phyloP scores from a whole-genome alignment of 30 jellyfish, hydroid and myxozoan genomes.

The Aurelia aurita region DNA sequence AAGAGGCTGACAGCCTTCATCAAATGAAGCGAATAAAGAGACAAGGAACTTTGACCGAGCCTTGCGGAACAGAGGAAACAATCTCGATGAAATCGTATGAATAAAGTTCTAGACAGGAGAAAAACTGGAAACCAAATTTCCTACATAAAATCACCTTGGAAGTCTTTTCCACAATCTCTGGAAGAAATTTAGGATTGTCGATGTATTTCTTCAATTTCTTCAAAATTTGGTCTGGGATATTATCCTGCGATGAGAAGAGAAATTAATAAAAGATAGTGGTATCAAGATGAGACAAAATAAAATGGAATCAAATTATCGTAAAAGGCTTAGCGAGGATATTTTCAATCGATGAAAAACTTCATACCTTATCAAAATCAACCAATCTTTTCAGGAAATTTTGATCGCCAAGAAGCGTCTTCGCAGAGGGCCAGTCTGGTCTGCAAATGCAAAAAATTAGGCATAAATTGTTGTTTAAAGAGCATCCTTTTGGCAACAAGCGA shows the following conservation, averaged over 20 bases:
- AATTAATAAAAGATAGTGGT: too few species aligned
- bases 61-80: too few species aligned
- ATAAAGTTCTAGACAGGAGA: too few species aligned
- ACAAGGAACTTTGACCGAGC: too few species aligned
- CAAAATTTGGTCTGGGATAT: constrained; percentile 81
- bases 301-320: background rate
- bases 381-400: constrained; percentile 72
- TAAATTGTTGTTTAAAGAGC: background rate
- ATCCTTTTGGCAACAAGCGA: too few species aligned
- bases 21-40: too few species aligned
- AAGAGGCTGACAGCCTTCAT: too few species aligned
- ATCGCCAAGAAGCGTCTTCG: constrained; percentile 85
- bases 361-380: constrained; percentile 88
- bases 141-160: constrained; percentile 51
- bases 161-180: constrained; percentile 89
- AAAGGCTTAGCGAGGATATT: background rate
- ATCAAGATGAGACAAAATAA: background rate
- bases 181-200: constrained; percentile 85
- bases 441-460: background rate
- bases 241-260: constrained; percentile 58
- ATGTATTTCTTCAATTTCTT: constrained; percentile 86
- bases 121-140: too few species aligned
- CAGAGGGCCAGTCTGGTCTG: constrained; percentile 94
- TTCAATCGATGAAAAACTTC: background rate
- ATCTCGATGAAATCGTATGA: too few species aligned